Percentiles rank a stretch among this genome's conserved stretches.
These are phyloP conservation scores for Ambastaia sidthimunki DNA, from an alignment of 2,797 vertebrate genomes.

Conservation along the genomic window DNA sequence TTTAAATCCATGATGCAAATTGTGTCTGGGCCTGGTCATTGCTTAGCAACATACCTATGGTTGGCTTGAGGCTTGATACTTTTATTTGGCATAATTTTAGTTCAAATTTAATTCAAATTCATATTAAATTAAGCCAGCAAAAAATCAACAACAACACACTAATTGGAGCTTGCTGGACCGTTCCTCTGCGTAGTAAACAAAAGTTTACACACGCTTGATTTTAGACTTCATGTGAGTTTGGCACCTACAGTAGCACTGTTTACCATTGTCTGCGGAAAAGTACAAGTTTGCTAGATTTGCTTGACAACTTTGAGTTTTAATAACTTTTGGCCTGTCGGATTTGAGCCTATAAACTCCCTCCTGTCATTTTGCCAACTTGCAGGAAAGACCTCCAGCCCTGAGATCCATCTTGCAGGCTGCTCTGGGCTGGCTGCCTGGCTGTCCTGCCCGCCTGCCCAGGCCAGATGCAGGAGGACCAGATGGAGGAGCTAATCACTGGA, in stretches of 20 bases:
- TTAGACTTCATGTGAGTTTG: background rate
- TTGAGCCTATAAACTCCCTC: slow-evolving; percentile 55
- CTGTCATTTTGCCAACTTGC: slow-evolving; percentile 61
- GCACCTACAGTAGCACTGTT: background rate
- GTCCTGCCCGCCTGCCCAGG: slow-evolving; percentile 61
- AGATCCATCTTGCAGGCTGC: slow-evolving; percentile 68
- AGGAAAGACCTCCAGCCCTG: slow-evolving; percentile 62
- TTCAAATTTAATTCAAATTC: background rate
- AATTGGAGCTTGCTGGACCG: background rate
- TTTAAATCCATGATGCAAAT: background rate
- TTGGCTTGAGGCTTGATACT: background rate
- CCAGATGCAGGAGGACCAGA: slow-evolving; percentile 74
- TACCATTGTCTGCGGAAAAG: slow-evolving; percentile 19
- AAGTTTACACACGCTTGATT: background rate
- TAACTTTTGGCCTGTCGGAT: slow-evolving; percentile 50
- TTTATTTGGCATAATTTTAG: background rate
- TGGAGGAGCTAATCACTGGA: slow-evolving; percentile 79
- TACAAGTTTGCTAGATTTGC: slow-evolving; percentile 35
- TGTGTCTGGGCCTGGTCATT: background rate
- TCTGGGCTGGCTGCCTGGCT: slow-evolving; percentile 64
- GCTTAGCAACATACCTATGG: background rate
- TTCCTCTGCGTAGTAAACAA: background rate
- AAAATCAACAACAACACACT: background rate
- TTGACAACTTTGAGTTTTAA: slow-evolving; percentile 42
- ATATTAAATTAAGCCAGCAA: background rate